Conservation (phyloP, 2,888 invertebrate genomes). For the Diaphora mendica region DNA sequence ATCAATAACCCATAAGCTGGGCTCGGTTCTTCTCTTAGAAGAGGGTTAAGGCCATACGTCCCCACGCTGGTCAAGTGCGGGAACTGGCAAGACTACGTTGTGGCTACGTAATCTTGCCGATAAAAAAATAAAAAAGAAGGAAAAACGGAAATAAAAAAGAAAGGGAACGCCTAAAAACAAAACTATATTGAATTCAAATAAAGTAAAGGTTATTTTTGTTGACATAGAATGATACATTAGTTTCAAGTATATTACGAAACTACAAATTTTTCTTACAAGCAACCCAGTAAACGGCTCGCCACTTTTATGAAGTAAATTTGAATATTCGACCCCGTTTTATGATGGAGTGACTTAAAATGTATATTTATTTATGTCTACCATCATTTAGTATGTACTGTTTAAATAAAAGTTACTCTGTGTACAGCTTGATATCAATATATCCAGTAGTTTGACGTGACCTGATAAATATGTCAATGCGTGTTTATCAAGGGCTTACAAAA, state of each 20-base stretch:
- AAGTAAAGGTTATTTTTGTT: too few relatives aligned
- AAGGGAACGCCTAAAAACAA: too few relatives aligned
- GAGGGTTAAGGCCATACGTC: too few relatives aligned
- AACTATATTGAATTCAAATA: too few relatives aligned
- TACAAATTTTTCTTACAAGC: background rate
- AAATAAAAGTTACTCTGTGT: background rate
- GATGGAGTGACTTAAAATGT: background rate
- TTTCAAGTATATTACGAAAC: background rate
- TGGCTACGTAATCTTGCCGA: too few relatives aligned
- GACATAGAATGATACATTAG: background rate
- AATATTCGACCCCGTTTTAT: background rate
- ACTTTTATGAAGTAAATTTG: background rate
- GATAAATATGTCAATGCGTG: background rate
- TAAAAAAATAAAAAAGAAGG: background rate
- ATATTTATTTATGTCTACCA: background rate
- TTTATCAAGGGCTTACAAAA: background rate
- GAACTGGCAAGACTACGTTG: too few relatives aligned
- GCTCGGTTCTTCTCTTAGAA: too few relatives aligned
- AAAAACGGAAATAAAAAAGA: too few relatives aligned
- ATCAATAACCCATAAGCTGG: too few relatives aligned
- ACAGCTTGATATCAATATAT: background rate
- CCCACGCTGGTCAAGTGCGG: background rate
- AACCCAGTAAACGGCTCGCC: background rate
- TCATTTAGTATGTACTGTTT: background rate
- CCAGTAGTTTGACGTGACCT: background rate